Evolutionary conservation across 2,888 invertebrate species (phyloP).

Genomic region (Apotomis capreana): DNA sequence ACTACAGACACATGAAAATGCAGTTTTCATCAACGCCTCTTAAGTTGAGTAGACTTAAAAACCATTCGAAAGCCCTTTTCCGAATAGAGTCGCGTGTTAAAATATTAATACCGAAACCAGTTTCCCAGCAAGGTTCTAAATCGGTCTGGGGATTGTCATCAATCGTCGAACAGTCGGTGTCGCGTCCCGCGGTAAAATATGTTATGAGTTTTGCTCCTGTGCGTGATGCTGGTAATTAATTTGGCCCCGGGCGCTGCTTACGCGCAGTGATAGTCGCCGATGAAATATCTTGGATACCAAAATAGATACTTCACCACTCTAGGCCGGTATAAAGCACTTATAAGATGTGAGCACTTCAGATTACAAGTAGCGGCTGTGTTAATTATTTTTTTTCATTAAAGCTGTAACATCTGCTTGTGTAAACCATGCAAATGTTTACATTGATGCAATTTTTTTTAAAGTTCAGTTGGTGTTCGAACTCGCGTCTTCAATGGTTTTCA

Average conservation of each 20-base stretch:
- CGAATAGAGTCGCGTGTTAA: constrained; percentile 36
- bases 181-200: constrained; percentile 53
- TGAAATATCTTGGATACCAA: constrained; percentile 31
- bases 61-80: neutral
- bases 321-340: neutral
- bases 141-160: constrained; percentile 44
- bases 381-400: too few relatives aligned
- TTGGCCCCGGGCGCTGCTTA: constrained; percentile 56
- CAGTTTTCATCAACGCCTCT: neutral
- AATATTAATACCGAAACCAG: constrained; percentile 39
- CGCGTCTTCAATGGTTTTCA: too few relatives aligned
- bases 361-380: neutral
- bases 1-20: too few relatives aligned
- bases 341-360: neutral
- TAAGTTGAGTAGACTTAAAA: neutral
- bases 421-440: too few relatives aligned
- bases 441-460: too few relatives aligned
- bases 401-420: too few relatives aligned
- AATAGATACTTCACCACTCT: constrained; percentile 27
- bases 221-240: constrained; percentile 66
- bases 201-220: constrained; percentile 58
- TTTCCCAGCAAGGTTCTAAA: constrained; percentile 41
- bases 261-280: constrained; percentile 30
- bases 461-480: too few relatives aligned
- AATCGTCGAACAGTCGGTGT: constrained; percentile 42